Base-by-base conservation (phyloP, 2,888 invertebrate genomes). In the Xylota sylvarum region DNA sequence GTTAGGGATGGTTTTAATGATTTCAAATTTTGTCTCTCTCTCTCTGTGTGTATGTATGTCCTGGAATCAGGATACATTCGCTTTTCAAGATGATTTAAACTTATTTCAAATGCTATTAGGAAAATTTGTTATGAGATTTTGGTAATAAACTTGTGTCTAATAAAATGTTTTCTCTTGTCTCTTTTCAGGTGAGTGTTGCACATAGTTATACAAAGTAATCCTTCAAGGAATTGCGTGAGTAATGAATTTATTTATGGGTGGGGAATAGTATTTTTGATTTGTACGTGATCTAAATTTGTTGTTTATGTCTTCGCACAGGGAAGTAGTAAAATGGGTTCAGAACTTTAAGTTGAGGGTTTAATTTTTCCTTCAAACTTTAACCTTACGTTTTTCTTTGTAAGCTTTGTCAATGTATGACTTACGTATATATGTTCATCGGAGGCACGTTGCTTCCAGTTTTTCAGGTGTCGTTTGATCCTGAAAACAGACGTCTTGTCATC, bases 111-210 rank as follows among this genome's bases (percentile, higher is more conserved):
- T 56, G 40, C 35, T 40, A 50, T 52, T 43, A 50, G 10, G 19
- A 58, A 23, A 37, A 73, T 65, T 80, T 73, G 23, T 80, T 65
- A 60, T 55, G 19, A 27, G 72, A 64, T 65, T 78, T 76, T 17
- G n/a, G 17, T 43, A 62, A 62, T 67, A 27, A 65, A 43, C 4
- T 65, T 58, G 14, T 30, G 3, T 43, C 43, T 43, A 40, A 40
- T 80, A 32, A 17, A 5, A 27, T 14, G 23, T 58, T 37, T 0
- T 52, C 19, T 72, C 10, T 56, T 4, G 23, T 73, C 12, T 73
- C 56, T 50, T 79, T 79, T 3, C 73, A 80, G 80, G 80, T 80
- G 43, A 72, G 80, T 73, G 50, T 30, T 60, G 12, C 0, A 6
- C 1, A 4, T 37, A 0, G n/a, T 17, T 32, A 5, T 19, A 19